Evolutionary conservation across 2,113 vertebrate species (phyloP).

Genomic region (Phalacrocorax carbo): DNA sequence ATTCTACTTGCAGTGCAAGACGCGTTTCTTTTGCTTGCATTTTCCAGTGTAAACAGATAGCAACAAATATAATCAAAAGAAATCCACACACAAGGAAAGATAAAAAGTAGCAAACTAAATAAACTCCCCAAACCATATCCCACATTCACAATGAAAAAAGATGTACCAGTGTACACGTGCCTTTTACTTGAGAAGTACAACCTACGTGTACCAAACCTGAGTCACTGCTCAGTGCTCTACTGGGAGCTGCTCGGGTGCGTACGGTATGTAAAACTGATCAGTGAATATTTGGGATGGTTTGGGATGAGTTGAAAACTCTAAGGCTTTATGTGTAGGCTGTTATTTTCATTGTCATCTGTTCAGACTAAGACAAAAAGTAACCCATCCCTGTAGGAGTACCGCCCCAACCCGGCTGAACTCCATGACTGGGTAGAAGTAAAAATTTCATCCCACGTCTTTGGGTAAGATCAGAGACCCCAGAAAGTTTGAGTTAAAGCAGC

Average conservation of each 20-base stretch:
- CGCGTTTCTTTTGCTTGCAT: neutral
- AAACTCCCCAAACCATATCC: neutral
- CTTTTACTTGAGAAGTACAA: neutral
- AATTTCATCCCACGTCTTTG: neutral
- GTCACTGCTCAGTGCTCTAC: neutral
- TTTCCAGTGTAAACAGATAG: neutral
- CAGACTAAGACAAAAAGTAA: neutral
- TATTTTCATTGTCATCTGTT: neutral
- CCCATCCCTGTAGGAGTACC: neutral
- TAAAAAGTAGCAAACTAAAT: neutral
- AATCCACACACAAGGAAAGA: neutral
- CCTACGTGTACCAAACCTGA: neutral
- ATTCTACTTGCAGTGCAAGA: neutral
- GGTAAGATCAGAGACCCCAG: neutral
- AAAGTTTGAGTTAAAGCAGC: neutral
- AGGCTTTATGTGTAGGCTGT: neutral
- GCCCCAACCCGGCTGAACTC: neutral
- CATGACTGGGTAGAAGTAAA: neutral
- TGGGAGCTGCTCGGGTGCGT: neutral
- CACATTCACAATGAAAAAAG: neutral
- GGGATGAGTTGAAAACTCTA: neutral
- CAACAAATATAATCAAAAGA: neutral
- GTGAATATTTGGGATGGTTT: neutral
- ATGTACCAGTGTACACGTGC: no score
- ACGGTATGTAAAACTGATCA: accelerated